Conservation (phyloP, 1,140 invertebrate species). For the Drosophila setifemur region DNA sequence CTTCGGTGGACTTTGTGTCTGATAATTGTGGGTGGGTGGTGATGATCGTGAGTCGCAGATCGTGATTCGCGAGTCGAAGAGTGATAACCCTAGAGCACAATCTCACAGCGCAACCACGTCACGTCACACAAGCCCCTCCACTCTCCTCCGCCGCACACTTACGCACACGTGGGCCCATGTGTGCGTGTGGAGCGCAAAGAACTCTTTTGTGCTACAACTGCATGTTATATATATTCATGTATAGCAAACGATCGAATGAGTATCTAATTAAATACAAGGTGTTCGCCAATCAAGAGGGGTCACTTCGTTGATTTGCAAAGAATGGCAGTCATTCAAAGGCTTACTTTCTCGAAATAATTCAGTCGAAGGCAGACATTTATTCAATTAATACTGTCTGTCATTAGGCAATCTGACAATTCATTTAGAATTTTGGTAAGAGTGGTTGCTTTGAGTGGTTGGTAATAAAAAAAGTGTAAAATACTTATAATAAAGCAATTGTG, state of each 20-base stretch:
- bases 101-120: conserved; percentile 6
- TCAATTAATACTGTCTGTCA: no score
- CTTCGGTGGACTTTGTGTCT: conserved; percentile 20
- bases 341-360: neutral
- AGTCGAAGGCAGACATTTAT: neutral
- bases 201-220: conserved; percentile 27
- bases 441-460: no score
- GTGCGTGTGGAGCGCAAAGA: neutral
- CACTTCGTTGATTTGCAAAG: no score
- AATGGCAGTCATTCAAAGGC: neutral
- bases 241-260: conserved; percentile 8
- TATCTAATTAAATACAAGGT: conserved; percentile 20
- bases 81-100: conserved; percentile 22
- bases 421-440: no score
- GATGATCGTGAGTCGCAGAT: neutral
- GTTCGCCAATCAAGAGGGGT: neutral
- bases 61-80: neutral
- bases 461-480: no score
- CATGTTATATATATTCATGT: neutral
- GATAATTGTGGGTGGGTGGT: conserved; percentile 34
- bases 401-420: no score
- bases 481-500: no score
- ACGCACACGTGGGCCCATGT: conserved; percentile 1
- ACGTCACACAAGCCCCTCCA: conserved; percentile 15
- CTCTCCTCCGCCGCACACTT: neutral